These are phyloP conservation scores for Acridotheres tristis DNA, from an alignment of 2,797 vertebrate species.

Conservation along the genomic window DNA sequence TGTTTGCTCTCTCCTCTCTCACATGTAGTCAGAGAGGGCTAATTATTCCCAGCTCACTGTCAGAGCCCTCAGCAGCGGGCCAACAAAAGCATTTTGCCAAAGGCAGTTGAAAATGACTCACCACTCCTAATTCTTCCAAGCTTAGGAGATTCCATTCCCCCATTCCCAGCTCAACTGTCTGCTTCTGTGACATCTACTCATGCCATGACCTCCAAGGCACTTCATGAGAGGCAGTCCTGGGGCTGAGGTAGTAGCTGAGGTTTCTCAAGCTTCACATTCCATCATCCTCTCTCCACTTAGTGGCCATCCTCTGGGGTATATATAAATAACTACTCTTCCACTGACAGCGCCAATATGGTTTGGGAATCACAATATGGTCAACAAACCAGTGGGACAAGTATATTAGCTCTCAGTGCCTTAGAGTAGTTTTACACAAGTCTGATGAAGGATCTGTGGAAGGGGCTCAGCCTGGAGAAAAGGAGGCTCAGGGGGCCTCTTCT, in stretches of 20 bases:
- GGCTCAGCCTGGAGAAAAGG: neutral
- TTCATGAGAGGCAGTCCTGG: neutral
- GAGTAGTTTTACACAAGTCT: neutral
- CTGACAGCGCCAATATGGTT: neutral
- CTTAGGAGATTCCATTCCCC: neutral
- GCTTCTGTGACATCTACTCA: neutral
- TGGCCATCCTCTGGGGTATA: neutral
- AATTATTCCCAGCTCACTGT: neutral
- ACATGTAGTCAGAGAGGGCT: accelerated
- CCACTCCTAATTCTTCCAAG: neutral
- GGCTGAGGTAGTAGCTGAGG: neutral
- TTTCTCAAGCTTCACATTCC: neutral
- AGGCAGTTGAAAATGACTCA: neutral
- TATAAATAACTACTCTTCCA: neutral
- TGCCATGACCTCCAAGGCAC: neutral
- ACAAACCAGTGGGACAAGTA: neutral
- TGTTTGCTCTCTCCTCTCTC: neutral
- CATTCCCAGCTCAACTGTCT: neutral
- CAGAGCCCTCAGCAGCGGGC: neutral
- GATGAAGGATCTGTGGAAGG: neutral
- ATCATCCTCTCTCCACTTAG: neutral
- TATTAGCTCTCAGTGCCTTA: neutral
- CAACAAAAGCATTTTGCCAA: neutral
- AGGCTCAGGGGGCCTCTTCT: neutral
- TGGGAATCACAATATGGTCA: slow-evolving; percentile 35